These are phyloP conservation scores for Polydrusus cervinus DNA, from an alignment of 2,888 invertebrate genomes.

Conservation along the genomic window DNA sequence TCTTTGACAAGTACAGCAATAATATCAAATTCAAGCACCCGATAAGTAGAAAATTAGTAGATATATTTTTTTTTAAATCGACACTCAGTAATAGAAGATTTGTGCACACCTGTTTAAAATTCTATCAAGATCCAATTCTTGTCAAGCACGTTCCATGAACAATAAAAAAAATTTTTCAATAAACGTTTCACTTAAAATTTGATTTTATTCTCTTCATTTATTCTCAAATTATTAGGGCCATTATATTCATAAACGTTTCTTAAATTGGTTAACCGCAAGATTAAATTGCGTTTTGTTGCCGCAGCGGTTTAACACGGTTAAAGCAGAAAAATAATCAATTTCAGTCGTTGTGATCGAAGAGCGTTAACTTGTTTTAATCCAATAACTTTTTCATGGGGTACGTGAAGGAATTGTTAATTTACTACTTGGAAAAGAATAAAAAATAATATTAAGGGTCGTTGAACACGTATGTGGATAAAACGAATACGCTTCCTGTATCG, in stretches of 20 bases:
- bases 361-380: constrained; percentile 51
- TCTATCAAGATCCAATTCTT: too few relatives aligned
- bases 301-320: constrained; percentile 41
- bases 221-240: constrained; percentile 33
- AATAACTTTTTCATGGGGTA: constrained; percentile 40
- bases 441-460: not conserved
- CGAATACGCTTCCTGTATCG: not conserved
- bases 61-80: too few relatives aligned
- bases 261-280: constrained; percentile 50
- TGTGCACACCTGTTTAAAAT: not conserved
- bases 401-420: constrained; percentile 32
- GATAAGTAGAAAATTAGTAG: too few relatives aligned
- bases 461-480: not conserved
- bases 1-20: too few relatives aligned
- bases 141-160: not conserved
- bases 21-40: too few relatives aligned
- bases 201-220: constrained; percentile 27
- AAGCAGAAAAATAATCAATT: constrained; percentile 54
- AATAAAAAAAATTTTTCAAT: constrained; percentile 2
- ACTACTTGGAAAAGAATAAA: not conserved
- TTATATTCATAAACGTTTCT: constrained; percentile 43
- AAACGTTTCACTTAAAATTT: not conserved
- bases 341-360: constrained; percentile 31
- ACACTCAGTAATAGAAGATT: not conserved
- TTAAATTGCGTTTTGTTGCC: constrained; percentile 48